These are phyloP conservation scores for Endotricha flammealis DNA, from an alignment of 2,888 invertebrate genomes.

Conservation along the genomic window DNA sequence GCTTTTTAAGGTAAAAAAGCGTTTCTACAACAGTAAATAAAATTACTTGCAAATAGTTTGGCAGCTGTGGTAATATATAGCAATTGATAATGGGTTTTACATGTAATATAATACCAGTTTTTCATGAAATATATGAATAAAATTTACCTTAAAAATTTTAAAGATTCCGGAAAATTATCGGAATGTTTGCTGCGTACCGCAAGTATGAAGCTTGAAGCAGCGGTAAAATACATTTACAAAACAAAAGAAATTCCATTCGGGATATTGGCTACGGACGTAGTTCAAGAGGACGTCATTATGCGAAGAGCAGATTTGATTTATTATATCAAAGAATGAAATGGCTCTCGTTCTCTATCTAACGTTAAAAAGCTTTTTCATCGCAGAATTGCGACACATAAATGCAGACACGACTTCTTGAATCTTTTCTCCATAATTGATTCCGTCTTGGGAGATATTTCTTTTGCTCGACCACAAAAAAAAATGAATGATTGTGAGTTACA, in stretches of 20 bases:
- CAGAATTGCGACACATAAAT: slow-evolving; percentile 33
- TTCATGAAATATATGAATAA: too few relatives aligned
- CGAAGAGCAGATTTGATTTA: slow-evolving; percentile 39
- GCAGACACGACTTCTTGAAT: slow-evolving; percentile 33
- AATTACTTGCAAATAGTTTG: too few relatives aligned
- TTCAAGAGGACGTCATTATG: slow-evolving; percentile 31
- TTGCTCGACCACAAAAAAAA: slow-evolving; percentile 18
- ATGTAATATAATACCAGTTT: too few relatives aligned
- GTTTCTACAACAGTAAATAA: too few relatives aligned
- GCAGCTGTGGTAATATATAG: too few relatives aligned
- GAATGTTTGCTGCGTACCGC: neutral
- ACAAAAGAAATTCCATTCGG: slow-evolving; percentile 24
- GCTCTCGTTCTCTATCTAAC: slow-evolving; percentile 27
- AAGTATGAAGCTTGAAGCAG: neutral
- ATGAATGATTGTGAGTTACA: slow-evolving; percentile 3
- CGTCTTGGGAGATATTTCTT: slow-evolving; percentile 25
- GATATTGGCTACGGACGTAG: slow-evolving; percentile 27
- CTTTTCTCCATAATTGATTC: slow-evolving; percentile 35
- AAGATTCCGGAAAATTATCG: neutral
- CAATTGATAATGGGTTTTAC: too few relatives aligned
- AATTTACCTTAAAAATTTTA: too few relatives aligned
- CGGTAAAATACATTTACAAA: slow-evolving; percentile 5
- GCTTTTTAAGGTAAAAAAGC: too few relatives aligned
- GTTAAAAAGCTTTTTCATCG: slow-evolving; percentile 34
- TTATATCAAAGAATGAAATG: slow-evolving; percentile 38